phyloP scores from a whole-genome alignment of 2,797 vertebrate genomes.

The Coendou prehensilis region DNA sequence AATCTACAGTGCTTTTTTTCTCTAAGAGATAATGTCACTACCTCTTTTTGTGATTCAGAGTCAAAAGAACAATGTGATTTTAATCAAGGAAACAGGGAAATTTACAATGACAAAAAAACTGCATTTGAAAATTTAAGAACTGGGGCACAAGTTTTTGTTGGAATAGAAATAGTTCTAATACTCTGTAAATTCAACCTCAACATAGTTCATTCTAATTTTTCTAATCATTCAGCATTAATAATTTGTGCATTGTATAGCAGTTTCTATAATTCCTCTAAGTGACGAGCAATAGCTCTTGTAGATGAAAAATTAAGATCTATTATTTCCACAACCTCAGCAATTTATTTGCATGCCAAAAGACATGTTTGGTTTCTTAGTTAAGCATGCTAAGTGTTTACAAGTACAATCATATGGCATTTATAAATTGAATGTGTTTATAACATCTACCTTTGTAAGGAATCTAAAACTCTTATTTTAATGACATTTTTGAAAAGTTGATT shows the following conservation, averaged over 20 bases:
- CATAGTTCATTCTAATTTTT: slow-evolving; percentile 63
- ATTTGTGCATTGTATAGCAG: slow-evolving; percentile 41
- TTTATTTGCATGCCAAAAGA: slow-evolving; percentile 28
- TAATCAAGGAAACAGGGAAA: slow-evolving; percentile 71
- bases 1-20: not conserved
- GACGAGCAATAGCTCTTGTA: not conserved
- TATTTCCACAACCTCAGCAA: slow-evolving; percentile 39
- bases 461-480: not conserved
- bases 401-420: not conserved
- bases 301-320: slow-evolving; percentile 31
- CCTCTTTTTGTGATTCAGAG: slow-evolving; percentile 58
- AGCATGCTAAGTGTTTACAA: slow-evolving; percentile 47
- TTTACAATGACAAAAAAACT: slow-evolving; percentile 54
- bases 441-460: slow-evolving; percentile 4
- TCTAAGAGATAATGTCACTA: not conserved
- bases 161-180: slow-evolving; percentile 9
- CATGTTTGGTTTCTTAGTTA: slow-evolving; percentile 37
- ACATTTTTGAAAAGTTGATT: not conserved
- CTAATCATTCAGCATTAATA: slow-evolving; percentile 61
- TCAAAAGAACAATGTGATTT: slow-evolving; percentile 68
- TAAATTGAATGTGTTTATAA: not conserved
- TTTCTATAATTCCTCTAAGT: slow-evolving; percentile 20
- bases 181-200: slow-evolving; percentile 39
- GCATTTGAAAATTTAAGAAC: slow-evolving; percentile 51
- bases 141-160: not conserved